Evolutionary conservation across 2,113 vertebrate species (phyloP).

Genomic region (Pelodiscus sinensis): DNA sequence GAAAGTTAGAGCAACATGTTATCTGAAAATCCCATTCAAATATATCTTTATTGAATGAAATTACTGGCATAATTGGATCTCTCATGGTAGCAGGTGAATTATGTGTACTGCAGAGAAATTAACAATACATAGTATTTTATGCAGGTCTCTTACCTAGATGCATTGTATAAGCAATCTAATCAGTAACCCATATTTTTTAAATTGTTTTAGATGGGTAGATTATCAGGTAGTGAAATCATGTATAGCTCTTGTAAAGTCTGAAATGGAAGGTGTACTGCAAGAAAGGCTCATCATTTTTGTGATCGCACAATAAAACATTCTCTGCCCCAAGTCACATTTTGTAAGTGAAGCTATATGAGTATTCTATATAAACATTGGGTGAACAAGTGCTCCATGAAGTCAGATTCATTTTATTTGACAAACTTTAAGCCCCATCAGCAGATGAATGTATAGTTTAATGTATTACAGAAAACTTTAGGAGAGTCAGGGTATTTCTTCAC

Average conservation of each 20-base stretch:
- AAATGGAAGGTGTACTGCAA: neutral
- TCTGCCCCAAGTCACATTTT: neutral
- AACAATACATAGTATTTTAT: neutral
- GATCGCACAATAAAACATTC: neutral
- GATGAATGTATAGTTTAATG: conserved; percentile 32
- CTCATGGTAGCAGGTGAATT: neutral
- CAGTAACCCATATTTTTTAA: neutral
- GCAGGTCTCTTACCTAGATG: neutral
- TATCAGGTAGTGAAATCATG: neutral
- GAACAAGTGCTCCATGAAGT: neutral
- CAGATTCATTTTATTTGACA: neutral
- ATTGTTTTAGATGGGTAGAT: neutral
- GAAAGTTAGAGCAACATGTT: neutral
- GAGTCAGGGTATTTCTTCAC: neutral
- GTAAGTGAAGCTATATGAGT: neutral
- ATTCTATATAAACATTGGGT: neutral
- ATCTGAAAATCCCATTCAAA: neutral
- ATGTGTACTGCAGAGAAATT: neutral
- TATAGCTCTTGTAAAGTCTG: neutral
- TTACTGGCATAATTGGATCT: neutral
- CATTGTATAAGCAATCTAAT: neutral
- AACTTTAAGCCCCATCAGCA: neutral
- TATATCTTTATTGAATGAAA: neutral
- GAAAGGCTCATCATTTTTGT: neutral
- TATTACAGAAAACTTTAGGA: neutral